Evolutionary conservation across 2,797 vertebrate genomes (phyloP), one percentile per base, ranked within the genome.

Genomic region (Ceryle rudis): DNA sequence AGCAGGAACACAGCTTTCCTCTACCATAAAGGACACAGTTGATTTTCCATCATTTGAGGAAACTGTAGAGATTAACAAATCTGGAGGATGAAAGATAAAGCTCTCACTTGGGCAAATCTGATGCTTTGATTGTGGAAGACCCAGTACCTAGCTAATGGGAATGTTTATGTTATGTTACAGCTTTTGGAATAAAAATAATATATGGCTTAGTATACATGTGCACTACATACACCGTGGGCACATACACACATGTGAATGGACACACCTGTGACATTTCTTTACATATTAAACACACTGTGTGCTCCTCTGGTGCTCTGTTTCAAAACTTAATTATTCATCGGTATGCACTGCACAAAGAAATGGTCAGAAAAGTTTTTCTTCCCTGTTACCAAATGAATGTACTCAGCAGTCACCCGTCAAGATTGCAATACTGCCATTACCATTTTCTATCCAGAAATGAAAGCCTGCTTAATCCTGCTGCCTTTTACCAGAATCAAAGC

Each of bases 361-460:
- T 44, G 18, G 37, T 74, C 37, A 86, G 84, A 92, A 22, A 37
- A 29, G 11, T 25, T 49, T 88, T 88, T 78, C 26, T 51, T 71
- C 58, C 46, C 46, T 86, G 15, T 79, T 66, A 52, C 22, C 0
- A 1, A 91, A 20, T 5, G 25, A 83, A 64, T 42, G 35, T 37
- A 22, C 58, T 72, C 61, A 75, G 79, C 65, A 91, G 26, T 72
- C 49, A 88, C 9, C 20, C 20, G 92, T 84, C 70, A 72, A 91
- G 73, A 51, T 1, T 49, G 69, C 10, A 78, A 33, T 42, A 65
- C 3, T 64, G 42, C 25, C 39, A 79, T 60, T 89, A 80, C 18
- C 9, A n/a, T 79, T 84, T 85, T 86, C 52, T 78, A 33, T 21
- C 47, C 54, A 70, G 61, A 90, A 88, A 73, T 51, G 58, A 93